A percentile compares a stretch with the other conserved stretches of the same genome.
These are phyloP conservation scores for Sardina pilchardus DNA, from an alignment of 2,113 vertebrate species.

Conservation along the genomic window DNA sequence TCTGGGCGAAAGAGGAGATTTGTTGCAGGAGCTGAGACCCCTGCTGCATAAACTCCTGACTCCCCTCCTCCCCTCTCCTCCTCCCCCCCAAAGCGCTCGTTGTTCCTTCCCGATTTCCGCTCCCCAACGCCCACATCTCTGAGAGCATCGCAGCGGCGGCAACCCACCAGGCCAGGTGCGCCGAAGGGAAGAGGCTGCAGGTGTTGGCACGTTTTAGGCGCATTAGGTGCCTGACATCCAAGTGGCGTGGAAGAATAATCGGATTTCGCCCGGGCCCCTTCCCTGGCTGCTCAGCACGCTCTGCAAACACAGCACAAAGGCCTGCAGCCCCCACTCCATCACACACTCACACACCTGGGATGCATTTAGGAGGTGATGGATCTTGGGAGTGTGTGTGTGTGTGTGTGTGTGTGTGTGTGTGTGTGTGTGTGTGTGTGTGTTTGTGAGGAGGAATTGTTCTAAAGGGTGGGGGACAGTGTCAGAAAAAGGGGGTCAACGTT, in stretches of 20 bases:
- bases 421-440: constrained; percentile 3
- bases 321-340: constrained; percentile 66
- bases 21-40: constrained; percentile 49
- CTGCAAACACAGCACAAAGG: constrained; percentile 66
- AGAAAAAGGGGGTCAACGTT: constrained; percentile 22
- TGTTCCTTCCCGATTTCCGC: not conserved
- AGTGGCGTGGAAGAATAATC: constrained; percentile 68
- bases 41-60: constrained; percentile 1
- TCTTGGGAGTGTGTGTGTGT: constrained; percentile 48
- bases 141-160: not conserved
- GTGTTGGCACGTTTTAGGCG: constrained; percentile 72
- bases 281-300: constrained; percentile 45
- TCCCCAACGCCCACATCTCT: not conserved
- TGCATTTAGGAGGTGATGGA: constrained; percentile 71
- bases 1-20: constrained; percentile 62
- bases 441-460: not conserved
- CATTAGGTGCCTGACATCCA: constrained; percentile 76
- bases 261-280: constrained; percentile 67
- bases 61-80: not conserved
- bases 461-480: not conserved
- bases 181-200: constrained; percentile 65
- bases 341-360: constrained; percentile 68
- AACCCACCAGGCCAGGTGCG: constrained; percentile 65
- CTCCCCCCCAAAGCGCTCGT: not conserved
- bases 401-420: constrained; percentile 3